A percentile compares a stretch with the other conserved stretches of the same genome.
Conservation (phyloP, 1,140 invertebrate species). For the Ptiloglossa arizonensis region DNA sequence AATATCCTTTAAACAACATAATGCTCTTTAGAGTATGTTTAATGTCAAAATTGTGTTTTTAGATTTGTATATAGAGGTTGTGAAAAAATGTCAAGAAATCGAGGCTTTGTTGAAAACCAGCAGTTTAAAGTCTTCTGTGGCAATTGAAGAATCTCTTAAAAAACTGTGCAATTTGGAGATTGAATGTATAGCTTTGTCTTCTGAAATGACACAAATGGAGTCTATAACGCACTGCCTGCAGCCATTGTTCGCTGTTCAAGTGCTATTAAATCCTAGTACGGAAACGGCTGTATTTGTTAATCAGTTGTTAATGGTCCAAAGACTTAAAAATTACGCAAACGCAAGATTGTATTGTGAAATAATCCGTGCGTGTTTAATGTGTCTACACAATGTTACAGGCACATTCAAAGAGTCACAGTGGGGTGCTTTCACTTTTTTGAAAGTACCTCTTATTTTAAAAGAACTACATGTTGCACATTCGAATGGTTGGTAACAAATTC, state of each 20-base stretch:
- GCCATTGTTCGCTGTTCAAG: slow-evolving; percentile 88
- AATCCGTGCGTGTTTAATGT: slow-evolving; percentile 93
- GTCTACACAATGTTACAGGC: slow-evolving; percentile 90
- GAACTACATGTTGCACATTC: slow-evolving; percentile 84
- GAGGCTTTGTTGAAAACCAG: slow-evolving; percentile 84
- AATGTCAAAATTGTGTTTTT: slow-evolving; percentile 56
- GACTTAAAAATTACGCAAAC: slow-evolving; percentile 88
- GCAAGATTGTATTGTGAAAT: slow-evolving; percentile 93
- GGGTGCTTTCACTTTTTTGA: slow-evolving; percentile 96
- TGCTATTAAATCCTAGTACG: slow-evolving; percentile 88
- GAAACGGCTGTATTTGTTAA: slow-evolving; percentile 90
- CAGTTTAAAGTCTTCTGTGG: slow-evolving; percentile 82
- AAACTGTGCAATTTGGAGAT: slow-evolving; percentile 85
- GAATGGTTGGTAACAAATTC: slow-evolving; percentile 65
- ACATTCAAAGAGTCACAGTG: slow-evolving; percentile 92
- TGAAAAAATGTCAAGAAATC: slow-evolving; percentile 89
- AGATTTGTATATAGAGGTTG: slow-evolving; percentile 86
- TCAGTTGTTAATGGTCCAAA: slow-evolving; percentile 91
- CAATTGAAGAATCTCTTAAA: slow-evolving; percentile 84
- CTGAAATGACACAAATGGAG: slow-evolving; percentile 83
- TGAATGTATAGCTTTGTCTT: slow-evolving; percentile 82
- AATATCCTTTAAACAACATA: background rate
- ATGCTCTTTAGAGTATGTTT: background rate
- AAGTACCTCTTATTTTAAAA: slow-evolving; percentile 91
- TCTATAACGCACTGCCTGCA: slow-evolving; percentile 89